Evolutionary conservation across 2,797 vertebrate genomes (phyloP).

Genomic region (Oreonectes daqikongensis): DNA sequence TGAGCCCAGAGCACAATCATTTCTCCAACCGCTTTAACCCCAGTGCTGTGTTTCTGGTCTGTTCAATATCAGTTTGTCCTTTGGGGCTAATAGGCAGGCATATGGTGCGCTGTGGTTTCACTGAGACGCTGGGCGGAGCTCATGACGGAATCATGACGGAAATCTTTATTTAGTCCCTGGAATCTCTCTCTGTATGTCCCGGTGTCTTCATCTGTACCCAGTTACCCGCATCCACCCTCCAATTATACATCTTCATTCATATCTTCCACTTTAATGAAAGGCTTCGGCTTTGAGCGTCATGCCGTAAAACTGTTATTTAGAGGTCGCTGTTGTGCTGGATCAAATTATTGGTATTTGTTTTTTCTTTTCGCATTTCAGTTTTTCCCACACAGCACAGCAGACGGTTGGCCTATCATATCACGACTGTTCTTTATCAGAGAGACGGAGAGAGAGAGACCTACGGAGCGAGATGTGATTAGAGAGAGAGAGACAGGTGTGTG

Average conservation of each 20-base stretch:
- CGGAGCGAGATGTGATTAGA: constrained; percentile 52
- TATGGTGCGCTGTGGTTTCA: constrained; percentile 43
- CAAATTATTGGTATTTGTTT: background rate
- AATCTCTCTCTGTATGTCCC: constrained; percentile 30
- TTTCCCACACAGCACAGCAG: constrained; percentile 11
- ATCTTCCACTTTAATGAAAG: constrained; percentile 29
- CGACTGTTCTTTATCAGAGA: constrained; percentile 40
- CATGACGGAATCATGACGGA: constrained; percentile 31
- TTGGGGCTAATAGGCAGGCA: constrained; percentile 37
- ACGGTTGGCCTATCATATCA: constrained; percentile 25
- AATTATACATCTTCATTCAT: constrained; percentile 28
- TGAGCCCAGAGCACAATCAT: background rate
- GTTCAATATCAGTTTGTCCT: constrained; percentile 23
- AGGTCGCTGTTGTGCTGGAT: constrained; percentile 8
- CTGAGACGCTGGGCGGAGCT: constrained; percentile 29
- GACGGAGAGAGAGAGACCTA: constrained; percentile 29
- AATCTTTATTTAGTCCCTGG: constrained; percentile 44
- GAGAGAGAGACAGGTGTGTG: constrained; percentile 47
- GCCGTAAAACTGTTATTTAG: background rate
- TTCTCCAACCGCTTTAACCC: background rate
- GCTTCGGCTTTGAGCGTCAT: constrained; percentile 6
- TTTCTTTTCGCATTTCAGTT: constrained; percentile 13
- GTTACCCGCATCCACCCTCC: constrained; percentile 28
- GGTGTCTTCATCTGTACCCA: constrained; percentile 13
- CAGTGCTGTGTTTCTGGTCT: background rate